Percentiles rank a stretch among this genome's conserved stretches.
Conservation (phyloP, 2,888 invertebrate species). For the Caenorhabditis becei region DNA sequence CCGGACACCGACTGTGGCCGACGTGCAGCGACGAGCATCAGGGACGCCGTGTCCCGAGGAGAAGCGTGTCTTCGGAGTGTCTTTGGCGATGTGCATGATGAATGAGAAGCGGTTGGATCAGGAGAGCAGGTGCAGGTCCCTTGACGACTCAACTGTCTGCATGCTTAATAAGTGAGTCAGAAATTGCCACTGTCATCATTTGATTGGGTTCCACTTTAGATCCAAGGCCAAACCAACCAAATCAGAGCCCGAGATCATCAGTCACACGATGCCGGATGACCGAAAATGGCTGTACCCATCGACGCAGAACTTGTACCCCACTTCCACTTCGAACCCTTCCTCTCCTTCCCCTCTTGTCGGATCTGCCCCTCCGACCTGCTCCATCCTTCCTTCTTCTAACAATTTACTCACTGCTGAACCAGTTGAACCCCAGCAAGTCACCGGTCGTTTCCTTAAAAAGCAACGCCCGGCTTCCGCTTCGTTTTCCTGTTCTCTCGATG, state of each 20-base stretch:
- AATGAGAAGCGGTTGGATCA: constrained; percentile 85
- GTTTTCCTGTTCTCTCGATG: constrained; percentile 64
- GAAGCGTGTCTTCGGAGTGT: constrained; percentile 88
- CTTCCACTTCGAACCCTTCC: constrained; percentile 54
- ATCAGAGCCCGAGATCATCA: constrained; percentile 67
- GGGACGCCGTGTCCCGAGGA: constrained; percentile 58
- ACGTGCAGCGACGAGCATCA: constrained; percentile 73
- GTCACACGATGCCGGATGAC: constrained; percentile 55
- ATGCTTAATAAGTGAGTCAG: constrained; percentile 50
- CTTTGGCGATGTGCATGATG: constrained; percentile 90
- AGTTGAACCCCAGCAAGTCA: constrained; percentile 44
- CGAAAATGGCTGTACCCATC: constrained; percentile 70
- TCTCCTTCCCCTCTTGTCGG: constrained; percentile 63
- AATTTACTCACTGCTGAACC: constrained; percentile 53
- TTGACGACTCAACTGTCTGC: constrained; percentile 66
- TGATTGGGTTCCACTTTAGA: not conserved
- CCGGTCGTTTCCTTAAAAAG: constrained; percentile 67
- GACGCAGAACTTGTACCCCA: constrained; percentile 64
- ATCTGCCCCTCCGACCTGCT: constrained; percentile 65
- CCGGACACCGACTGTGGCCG: constrained; percentile 86
- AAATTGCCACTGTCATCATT: not conserved
- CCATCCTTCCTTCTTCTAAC: constrained; percentile 39
- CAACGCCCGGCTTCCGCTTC: constrained; percentile 65
- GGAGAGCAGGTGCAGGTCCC: constrained; percentile 67
- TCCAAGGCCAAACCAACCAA: constrained; percentile 63